Evolutionary conservation across 2,888 invertebrate species (phyloP).

Genomic region (Teleiodes luculella): DNA sequence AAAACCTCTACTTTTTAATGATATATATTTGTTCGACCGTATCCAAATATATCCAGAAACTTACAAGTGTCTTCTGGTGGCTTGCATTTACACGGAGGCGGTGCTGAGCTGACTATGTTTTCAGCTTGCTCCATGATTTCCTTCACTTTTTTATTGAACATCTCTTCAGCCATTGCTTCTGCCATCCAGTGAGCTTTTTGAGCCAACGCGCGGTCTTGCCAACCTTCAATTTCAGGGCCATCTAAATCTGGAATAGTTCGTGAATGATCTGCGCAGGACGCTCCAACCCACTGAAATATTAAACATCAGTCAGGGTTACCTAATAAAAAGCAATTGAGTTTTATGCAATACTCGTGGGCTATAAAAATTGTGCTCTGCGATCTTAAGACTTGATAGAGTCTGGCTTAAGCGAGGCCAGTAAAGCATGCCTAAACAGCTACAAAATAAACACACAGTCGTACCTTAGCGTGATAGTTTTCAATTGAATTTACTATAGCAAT

Average conservation of each 20-base stretch:
- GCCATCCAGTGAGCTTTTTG: slow-evolving; percentile 53
- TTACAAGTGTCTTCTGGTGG: slow-evolving; percentile 10
- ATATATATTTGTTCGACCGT: too few species aligned
- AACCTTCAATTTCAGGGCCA: slow-evolving; percentile 34
- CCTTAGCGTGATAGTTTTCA: slow-evolving; percentile 66
- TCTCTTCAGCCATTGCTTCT: slow-evolving; percentile 49
- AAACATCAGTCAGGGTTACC: too few species aligned
- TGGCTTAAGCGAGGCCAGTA: too few species aligned
- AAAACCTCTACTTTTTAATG: too few species aligned
- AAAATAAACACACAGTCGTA: too few species aligned
- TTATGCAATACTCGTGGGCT: too few species aligned
- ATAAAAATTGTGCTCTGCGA: too few species aligned
- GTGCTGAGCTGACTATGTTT: slow-evolving; percentile 39
- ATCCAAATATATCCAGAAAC: too few species aligned
- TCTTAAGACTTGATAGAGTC: too few species aligned
- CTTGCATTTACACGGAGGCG: slow-evolving; percentile 51
- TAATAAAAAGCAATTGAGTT: too few species aligned
- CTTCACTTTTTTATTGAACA: slow-evolving; percentile 50
- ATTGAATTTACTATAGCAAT: slow-evolving; percentile 67
- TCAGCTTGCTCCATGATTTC: slow-evolving; percentile 46
- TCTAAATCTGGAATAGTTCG: slow-evolving; percentile 32
- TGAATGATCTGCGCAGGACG: slow-evolving; percentile 47
- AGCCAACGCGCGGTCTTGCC: slow-evolving; percentile 51
- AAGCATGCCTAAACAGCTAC: too few species aligned
- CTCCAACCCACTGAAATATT: slow-evolving; percentile 56